These are phyloP conservation scores for Xestobium rufovillosum DNA, from an alignment of 2,888 invertebrate species.

Conservation along the genomic window DNA sequence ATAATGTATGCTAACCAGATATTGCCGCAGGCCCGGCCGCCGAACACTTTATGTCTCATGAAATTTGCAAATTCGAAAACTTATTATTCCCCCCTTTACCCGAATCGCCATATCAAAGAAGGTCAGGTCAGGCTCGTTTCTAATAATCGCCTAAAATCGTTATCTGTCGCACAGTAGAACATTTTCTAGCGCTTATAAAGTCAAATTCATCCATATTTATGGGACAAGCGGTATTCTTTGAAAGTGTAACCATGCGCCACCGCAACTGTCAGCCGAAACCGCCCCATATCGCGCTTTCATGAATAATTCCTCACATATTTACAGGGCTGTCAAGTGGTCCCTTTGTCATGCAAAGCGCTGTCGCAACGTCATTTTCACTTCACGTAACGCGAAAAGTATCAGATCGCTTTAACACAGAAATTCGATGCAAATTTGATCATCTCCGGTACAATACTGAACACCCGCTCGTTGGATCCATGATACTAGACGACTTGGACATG, in stretches of 20 bases:
- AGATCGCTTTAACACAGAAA: conserved; percentile 25
- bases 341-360: conserved; percentile 47
- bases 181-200: conserved; percentile 1
- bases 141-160: too few species aligned
- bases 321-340: conserved; percentile 45
- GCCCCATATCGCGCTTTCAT: conserved; percentile 44
- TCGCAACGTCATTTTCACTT: conserved; percentile 45
- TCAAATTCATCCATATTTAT: conserved; percentile 32
- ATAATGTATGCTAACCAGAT: too few species aligned
- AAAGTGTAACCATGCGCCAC: conserved; percentile 40
- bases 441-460: too few species aligned
- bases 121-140: too few species aligned
- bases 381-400: conserved; percentile 40
- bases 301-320: conserved; percentile 47
- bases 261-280: conserved; percentile 39
- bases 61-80: too few species aligned
- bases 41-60: too few species aligned
- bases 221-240: conserved; percentile 40
- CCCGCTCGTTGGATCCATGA: too few species aligned
- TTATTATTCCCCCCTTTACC: too few species aligned
- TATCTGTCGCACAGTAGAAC: too few species aligned
- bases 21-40: too few species aligned
- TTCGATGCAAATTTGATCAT: not conserved
- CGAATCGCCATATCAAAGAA: too few species aligned
- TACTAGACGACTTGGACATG: too few species aligned